Conservation (phyloP, 2,888 invertebrate species). For the Drosophila diplacantha region DNA sequence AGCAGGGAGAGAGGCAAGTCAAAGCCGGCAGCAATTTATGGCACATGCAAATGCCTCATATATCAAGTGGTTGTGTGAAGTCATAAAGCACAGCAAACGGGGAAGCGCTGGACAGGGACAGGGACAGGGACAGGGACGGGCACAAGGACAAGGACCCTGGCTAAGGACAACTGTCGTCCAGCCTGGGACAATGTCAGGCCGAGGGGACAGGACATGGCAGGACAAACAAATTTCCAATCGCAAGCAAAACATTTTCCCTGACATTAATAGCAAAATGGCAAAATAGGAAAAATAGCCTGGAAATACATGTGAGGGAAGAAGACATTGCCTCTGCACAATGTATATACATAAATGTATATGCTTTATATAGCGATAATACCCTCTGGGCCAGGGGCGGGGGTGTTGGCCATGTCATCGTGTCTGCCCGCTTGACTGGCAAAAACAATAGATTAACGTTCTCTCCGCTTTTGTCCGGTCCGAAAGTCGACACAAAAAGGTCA, state of each 20-base stretch:
- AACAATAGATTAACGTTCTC: constrained; percentile 65
- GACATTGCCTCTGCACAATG: background rate
- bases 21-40: constrained; percentile 60
- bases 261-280: constrained; percentile 61
- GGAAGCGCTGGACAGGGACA: constrained; percentile 1
- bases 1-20: constrained; percentile 28
- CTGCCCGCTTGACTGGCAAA: constrained; percentile 51
- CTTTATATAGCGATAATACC: constrained; percentile 36
- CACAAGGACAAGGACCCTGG: background rate
- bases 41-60: constrained; percentile 69
- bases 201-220: constrained; percentile 33
- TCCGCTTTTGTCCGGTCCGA: constrained; percentile 28
- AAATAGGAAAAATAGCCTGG: constrained; percentile 24
- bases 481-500: constrained; percentile 42
- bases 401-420: constrained; percentile 46
- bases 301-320: constrained; percentile 12
- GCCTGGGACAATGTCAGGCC: constrained; percentile 26
- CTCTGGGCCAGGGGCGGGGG: background rate
- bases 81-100: constrained; percentile 47
- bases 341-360: constrained; percentile 22
- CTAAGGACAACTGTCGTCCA: constrained; percentile 36
- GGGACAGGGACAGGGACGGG: background rate
- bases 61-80: constrained; percentile 62
- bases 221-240: constrained; percentile 69
- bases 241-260: constrained; percentile 62